Base-by-base conservation (phyloP, 2,888 invertebrate species). In the Lobophora halterata region DNA sequence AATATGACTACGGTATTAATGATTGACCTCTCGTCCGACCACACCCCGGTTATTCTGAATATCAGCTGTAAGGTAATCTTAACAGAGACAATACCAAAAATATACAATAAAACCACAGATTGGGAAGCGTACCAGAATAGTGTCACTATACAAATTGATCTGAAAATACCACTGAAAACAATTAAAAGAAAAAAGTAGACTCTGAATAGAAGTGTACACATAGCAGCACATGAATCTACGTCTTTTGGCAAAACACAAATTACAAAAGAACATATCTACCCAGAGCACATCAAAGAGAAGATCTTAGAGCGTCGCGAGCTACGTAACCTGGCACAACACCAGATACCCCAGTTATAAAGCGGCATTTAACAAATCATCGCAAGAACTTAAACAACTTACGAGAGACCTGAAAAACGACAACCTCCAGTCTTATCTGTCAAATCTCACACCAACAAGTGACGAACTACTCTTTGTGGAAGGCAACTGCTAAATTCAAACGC, bases 391-490 rank as follows among this genome's bases (percentile, higher is more conserved):
- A n/a, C n/a, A n/a, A n/a, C n/a, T n/a, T n/a, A n/a, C n/a, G n/a
- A n/a, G n/a, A n/a, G n/a, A n/a, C n/a, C n/a, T n/a, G n/a, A n/a
- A n/a, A n/a, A n/a, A n/a, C n/a, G n/a, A n/a, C n/a, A n/a, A n/a
- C n/a, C n/a, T n/a, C n/a, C n/a, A n/a, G n/a, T n/a, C n/a, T n/a
- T n/a, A n/a, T n/a, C n/a, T n/a, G n/a, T n/a, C n/a, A n/a, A n/a
- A n/a, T n/a, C n/a, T n/a, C n/a, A n/a, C n/a, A n/a, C n/a, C n/a
- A n/a, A n/a, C n/a, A n/a, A n/a, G n/a, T n/a, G n/a, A 11, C 29
- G 12, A 29, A 29, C 9, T 18, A 19, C 10, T 29, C 14, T n/a
- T 7, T 29, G 12, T 19, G 29, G 16, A 29, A 29, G 11, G 16
- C 12, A 2, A 29, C 18, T 17, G 6, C 16, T 10, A 12, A 29